Conservation (phyloP, 2,113 vertebrate species). For the Sinosuthora webbiana region DNA sequence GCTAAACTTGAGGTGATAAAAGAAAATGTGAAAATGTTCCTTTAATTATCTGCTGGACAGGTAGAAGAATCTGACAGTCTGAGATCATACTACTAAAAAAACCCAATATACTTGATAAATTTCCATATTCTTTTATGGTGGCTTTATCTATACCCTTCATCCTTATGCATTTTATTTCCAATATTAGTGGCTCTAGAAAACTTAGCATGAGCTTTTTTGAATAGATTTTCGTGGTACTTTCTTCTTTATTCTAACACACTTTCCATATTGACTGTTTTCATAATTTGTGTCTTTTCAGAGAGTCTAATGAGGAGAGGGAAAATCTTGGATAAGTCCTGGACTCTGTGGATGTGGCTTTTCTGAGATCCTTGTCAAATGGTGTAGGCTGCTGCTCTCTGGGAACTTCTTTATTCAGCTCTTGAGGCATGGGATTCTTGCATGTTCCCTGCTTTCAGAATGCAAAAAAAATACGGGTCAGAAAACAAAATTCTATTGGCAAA, state of each 20-base stretch:
- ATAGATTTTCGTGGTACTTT: not conserved
- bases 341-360: not conserved
- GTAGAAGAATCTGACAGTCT: not conserved
- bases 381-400: not conserved
- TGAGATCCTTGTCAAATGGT: not conserved
- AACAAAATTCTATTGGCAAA: not conserved
- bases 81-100: not conserved
- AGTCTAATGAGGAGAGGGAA: not conserved
- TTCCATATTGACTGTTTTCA: not conserved
- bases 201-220: not conserved
- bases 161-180: not conserved
- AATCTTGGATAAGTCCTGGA: not conserved
- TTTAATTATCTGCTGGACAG: not conserved
- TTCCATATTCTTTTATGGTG: not conserved
- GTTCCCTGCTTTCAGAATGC: not conserved
- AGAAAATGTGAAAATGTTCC: not conserved
- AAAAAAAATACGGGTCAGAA: not conserved
- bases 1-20: not conserved
- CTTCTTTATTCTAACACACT: not conserved
- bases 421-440: not conserved
- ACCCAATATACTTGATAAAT: not conserved
- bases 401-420: not conserved
- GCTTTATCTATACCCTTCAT: not conserved
- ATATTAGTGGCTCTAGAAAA: not conserved
- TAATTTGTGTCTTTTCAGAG: not conserved